Percentiles rank a stretch among this genome's conserved stretches.
phyloP scores from a whole-genome alignment of 1,140 invertebrate species.

The Rhopalosiphum maidis region DNA sequence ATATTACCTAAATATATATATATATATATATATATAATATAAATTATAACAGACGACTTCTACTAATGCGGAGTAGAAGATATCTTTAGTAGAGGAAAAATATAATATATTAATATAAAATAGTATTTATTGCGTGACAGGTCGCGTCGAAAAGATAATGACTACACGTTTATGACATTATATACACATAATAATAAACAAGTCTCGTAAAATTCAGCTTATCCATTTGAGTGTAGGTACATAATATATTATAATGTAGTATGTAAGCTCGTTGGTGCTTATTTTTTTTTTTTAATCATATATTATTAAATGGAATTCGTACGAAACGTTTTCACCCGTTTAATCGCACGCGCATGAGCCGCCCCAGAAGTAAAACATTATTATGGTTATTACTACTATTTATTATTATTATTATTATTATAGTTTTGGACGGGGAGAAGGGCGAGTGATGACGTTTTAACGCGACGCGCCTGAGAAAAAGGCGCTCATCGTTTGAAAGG shows the following conservation, averaged over 20 bases:
- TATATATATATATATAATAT: not conserved
- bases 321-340: not conserved
- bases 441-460: not conserved
- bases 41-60: not conserved
- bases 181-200: not conserved
- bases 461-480: not conserved
- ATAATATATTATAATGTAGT: not conserved
- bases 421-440: not conserved
- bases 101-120: not conserved
- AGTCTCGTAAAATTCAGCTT: not conserved
- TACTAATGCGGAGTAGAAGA: not conserved
- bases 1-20: too few species aligned
- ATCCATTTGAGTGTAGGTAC: not conserved
- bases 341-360: not conserved
- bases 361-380: not conserved
- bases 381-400: not conserved
- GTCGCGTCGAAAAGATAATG: not conserved
- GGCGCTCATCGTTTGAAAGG: conserved; percentile 12
- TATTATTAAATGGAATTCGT: not conserved
- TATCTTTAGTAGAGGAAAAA: not conserved
- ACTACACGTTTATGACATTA: not conserved
- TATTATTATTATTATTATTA: not conserved
- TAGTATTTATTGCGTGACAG: not conserved
- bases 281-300: not conserved
- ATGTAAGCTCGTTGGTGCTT: not conserved